Evolutionary conservation across 2,113 vertebrate species (phyloP), one percentile per base, ranked within the genome.

Genomic region (Pseudorasbora parva): DNA sequence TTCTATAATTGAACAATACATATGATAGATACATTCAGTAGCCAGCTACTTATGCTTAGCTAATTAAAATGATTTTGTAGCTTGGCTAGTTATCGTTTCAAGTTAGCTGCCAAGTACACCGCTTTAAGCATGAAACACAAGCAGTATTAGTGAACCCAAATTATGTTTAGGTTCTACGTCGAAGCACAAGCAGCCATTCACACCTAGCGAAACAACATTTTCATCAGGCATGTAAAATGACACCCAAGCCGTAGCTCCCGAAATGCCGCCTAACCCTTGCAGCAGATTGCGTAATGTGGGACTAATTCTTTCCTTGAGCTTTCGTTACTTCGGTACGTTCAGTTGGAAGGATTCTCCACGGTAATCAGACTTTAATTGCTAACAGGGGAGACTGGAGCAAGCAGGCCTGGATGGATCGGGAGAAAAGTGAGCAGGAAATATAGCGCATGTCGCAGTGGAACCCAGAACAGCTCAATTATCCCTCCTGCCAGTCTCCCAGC

Each of bases 391-490:
- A 76, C 17, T 54, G 47, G 47, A 49, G 21, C 33, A 68, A 23
- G 43, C 57, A 87, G 84, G 73, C 59, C 72, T 25, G 74, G 77
- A 78, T 84, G 76, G 88, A 75, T 73, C 77, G 69, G 82, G 62
- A 86, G 14, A 60, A 49, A 14, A 64, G 71, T 80, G 85, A 77
- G 75, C 83, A 81, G 88, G 80, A 79, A 19, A 85, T 85, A 79
- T 64, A 59, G 62, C 75, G 78, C 77, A 66, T 88, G 85, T 86
- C 81, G 74, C 78, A 74, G 74, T 79, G 83, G 83, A 88, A 86
- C 81, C 89, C 90, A 84, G 86, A 85, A 84, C 49, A 80, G 85
- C 88, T 91, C 91, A 81, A 89, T 90, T 90, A 92, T 85, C 77
- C 88, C 88, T 82, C 51, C 86, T 56, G 87, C 85, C 59, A 51